Conservation (phyloP, 2,888 invertebrate genomes). For the Emmelina monodactyla region DNA sequence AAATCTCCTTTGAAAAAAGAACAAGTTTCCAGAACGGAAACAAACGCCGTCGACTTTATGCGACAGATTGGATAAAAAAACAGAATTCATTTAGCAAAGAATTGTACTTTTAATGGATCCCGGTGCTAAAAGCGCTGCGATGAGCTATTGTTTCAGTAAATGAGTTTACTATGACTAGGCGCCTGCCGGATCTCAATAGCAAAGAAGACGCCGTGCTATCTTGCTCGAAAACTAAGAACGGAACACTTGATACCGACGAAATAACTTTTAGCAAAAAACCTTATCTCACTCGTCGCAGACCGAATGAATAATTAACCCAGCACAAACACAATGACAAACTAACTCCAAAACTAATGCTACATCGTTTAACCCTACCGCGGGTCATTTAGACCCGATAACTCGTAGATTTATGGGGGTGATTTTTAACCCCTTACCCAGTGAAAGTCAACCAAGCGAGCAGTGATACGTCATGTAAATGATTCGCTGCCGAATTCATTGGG, state of each 20-base stretch:
- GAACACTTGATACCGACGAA: too few species aligned
- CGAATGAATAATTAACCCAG: background rate
- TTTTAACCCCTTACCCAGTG: slow-evolving; percentile 51
- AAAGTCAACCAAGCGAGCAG: slow-evolving; percentile 27
- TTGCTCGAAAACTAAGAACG: too few species aligned
- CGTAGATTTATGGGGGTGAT: slow-evolving; percentile 54
- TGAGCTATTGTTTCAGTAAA: background rate
- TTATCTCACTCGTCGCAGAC: background rate
- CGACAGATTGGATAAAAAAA: background rate
- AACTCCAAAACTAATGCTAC: background rate
- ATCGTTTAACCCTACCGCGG: slow-evolving; percentile 4
- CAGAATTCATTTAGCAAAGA: background rate
- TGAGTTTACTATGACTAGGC: background rate
- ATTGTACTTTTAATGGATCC: background rate
- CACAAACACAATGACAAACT: background rate
- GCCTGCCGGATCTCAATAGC: too few species aligned
- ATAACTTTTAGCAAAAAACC: too few species aligned
- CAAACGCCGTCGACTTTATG: background rate
- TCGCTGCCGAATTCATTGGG: slow-evolving; percentile 22
- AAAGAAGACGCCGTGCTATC: too few species aligned
- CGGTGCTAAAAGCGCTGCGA: background rate
- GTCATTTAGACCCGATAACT: slow-evolving; percentile 33
- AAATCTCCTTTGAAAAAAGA: background rate
- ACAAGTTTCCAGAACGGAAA: background rate
- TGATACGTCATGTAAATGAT: slow-evolving; percentile 29